Conservation (phyloP, 2,888 invertebrate species). For the Ectemnius cavifrons region DNA sequence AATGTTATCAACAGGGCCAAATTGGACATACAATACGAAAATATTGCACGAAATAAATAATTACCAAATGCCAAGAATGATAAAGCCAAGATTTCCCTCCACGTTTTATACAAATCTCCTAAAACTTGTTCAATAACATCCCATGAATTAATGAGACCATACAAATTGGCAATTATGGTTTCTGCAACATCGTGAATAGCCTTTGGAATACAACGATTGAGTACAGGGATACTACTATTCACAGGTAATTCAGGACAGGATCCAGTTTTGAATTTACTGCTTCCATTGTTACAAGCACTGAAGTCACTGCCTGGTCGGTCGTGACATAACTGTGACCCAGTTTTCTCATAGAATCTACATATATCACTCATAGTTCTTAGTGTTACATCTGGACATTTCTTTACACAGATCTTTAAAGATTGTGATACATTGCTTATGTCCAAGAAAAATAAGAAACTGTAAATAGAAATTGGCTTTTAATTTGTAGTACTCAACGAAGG, state of each 20-base stretch:
- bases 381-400: conserved; percentile 87
- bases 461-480: conserved; percentile 52
- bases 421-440: conserved; percentile 87
- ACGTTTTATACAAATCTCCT: conserved; percentile 92
- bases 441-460: conserved; percentile 89
- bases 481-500: not conserved
- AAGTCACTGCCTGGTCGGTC: conserved; percentile 76
- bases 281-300: conserved; percentile 71
- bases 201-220: conserved; percentile 93
- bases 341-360: conserved; percentile 85
- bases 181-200: conserved; percentile 83
- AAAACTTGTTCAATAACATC: conserved; percentile 93
- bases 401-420: conserved; percentile 93
- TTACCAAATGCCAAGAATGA: conserved; percentile 90
- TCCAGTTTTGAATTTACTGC: conserved; percentile 71
- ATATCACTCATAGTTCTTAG: conserved; percentile 84
- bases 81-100: conserved; percentile 91
- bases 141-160: conserved; percentile 91
- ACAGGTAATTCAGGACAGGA: conserved; percentile 85
- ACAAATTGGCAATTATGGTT: conserved; percentile 85
- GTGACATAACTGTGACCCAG: conserved; percentile 88
- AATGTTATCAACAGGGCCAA: not conserved
- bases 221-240: conserved; percentile 86
- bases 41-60: conserved; percentile 60
- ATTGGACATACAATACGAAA: not conserved